These are phyloP conservation scores for Pseudolaguvia tuberculata DNA, from an alignment of 2,113 vertebrate genomes.

Conservation along the genomic window DNA sequence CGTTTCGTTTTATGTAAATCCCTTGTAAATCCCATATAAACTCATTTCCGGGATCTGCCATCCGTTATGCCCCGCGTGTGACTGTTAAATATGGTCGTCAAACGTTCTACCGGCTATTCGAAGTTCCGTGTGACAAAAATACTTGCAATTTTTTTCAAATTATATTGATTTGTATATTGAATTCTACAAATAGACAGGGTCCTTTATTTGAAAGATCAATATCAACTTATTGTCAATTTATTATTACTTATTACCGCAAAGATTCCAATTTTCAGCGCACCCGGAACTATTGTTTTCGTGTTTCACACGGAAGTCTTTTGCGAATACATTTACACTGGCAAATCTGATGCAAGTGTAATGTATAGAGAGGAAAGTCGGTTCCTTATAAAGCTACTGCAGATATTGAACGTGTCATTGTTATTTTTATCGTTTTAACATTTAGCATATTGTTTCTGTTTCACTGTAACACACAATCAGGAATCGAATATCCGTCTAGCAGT, in stretches of 20 bases:
- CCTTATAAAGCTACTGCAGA: conserved; percentile 21
- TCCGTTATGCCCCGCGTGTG: not conserved
- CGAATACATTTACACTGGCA: conserved; percentile 29
- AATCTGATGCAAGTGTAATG: conserved; percentile 69
- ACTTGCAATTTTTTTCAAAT: not conserved
- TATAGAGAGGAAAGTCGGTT: conserved; percentile 34
- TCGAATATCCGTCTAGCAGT: not conserved
- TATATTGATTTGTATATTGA: not conserved
- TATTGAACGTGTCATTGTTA: not conserved
- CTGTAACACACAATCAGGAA: not conserved
- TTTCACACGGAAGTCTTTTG: conserved; percentile 40
- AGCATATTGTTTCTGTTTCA: too few relatives aligned
- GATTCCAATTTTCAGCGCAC: not conserved
- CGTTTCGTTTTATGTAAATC: not conserved
- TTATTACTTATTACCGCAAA: too few relatives aligned
- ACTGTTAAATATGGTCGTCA: not conserved
- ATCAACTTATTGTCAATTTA: too few relatives aligned
- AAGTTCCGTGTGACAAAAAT: not conserved
- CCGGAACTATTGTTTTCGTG: not conserved
- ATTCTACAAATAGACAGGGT: too few relatives aligned
- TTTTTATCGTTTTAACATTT: not conserved
- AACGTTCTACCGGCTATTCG: not conserved
- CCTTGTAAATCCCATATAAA: not conserved
- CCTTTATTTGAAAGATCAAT: too few relatives aligned
- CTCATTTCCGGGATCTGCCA: not conserved